phyloP scores from a whole-genome alignment of 2,797 vertebrate genomes.

The Helicolenus hilgendorfi region DNA sequence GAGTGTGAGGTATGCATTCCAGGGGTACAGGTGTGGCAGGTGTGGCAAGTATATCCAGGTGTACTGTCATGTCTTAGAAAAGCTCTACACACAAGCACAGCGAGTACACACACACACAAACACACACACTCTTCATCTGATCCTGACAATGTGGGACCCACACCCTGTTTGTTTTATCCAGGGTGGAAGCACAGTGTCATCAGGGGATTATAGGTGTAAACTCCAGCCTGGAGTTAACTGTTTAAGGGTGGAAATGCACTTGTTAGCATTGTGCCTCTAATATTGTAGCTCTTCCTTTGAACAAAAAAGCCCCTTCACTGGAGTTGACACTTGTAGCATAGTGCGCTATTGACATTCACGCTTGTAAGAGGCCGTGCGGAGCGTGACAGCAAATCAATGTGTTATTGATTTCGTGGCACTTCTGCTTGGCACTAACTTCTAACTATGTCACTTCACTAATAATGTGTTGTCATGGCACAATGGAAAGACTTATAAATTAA shows the following conservation, averaged over 20 bases:
- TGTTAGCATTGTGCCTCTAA: not conserved
- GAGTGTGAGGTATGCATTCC: constrained; percentile 73
- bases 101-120: constrained; percentile 30
- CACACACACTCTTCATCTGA: constrained; percentile 58
- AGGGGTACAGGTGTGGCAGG: constrained; percentile 81
- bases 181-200: constrained; percentile 71
- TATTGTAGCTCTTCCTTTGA: not conserved
- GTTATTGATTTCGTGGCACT: constrained; percentile 65
- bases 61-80: constrained; percentile 66
- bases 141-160: constrained; percentile 73
- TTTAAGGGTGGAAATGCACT: constrained; percentile 38
- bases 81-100: constrained; percentile 46
- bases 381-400: constrained; percentile 53
- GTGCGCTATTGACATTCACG: constrained; percentile 33
- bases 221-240: constrained; percentile 50
- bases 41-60: constrained; percentile 78
- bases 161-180: constrained; percentile 75
- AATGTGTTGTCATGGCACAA: constrained; percentile 30
- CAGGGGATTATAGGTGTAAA: constrained; percentile 69
- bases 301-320: not conserved
- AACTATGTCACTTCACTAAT: constrained; percentile 40
- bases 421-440: constrained; percentile 42
- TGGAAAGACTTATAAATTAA: constrained; percentile 13
- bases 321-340: constrained; percentile 14
- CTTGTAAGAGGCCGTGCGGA: constrained; percentile 32